Percentiles rank a stretch among this genome's conserved stretches.
Evolutionary conservation across 1,140 invertebrate species (phyloP).

Genomic region (Lepidotrigona ventralis): DNA sequence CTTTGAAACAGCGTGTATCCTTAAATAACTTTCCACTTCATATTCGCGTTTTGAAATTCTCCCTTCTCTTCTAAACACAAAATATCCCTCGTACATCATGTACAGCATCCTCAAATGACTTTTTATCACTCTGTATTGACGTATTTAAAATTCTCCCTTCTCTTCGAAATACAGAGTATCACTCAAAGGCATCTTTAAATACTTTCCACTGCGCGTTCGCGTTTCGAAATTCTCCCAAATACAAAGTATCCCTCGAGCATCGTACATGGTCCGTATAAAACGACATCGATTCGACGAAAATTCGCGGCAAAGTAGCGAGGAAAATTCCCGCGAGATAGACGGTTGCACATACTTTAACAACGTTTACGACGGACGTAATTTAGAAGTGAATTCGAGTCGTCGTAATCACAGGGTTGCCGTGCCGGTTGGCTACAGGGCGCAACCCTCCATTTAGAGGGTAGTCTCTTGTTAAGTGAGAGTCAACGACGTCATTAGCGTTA

Average conservation of each 20-base stretch:
- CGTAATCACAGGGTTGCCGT: slow-evolving; percentile 62
- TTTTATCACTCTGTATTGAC: too few species aligned
- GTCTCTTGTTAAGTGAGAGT: slow-evolving; percentile 73
- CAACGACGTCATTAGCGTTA: slow-evolving; percentile 73
- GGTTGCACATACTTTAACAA: slow-evolving; percentile 43
- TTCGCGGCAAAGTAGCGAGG: neutral
- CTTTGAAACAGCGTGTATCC: too few species aligned
- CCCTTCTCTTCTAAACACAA: neutral
- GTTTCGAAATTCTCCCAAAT: neutral
- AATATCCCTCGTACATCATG: too few species aligned
- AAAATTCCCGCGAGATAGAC: slow-evolving; percentile 8
- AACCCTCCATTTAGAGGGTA: slow-evolving; percentile 69
- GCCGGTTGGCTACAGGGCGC: slow-evolving; percentile 53
- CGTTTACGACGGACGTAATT: slow-evolving; percentile 61
- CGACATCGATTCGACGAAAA: slow-evolving; percentile 17
- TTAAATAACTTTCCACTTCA: too few species aligned
- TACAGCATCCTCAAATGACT: too few species aligned
- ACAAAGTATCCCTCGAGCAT: neutral
- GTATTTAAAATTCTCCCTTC: too few species aligned
- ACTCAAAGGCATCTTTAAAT: too few species aligned
- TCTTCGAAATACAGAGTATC: too few species aligned
- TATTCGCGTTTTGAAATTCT: too few species aligned
- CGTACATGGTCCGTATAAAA: neutral
- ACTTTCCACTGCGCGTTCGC: too few species aligned
- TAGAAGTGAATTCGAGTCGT: slow-evolving; percentile 61